Evolutionary conservation across 1,140 invertebrate species (phyloP).

Genomic region (Drosophila grimshawi): DNA sequence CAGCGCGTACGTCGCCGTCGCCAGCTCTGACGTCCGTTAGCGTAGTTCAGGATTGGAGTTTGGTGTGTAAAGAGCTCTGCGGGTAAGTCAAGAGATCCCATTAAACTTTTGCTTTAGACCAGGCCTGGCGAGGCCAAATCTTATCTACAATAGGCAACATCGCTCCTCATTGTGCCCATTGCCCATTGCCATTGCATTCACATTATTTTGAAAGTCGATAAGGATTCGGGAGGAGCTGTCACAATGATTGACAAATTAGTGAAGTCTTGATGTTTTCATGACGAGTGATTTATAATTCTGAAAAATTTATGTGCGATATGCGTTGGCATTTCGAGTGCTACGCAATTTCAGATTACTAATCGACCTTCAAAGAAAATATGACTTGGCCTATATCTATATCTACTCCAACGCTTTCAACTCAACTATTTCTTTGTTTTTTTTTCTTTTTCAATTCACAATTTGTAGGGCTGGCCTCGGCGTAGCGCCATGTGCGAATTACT

Average conservation of each 20-base stretch:
- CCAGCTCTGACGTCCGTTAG: constrained; percentile 58
- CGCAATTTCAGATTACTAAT: constrained; percentile 12
- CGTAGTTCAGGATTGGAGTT: constrained; percentile 84
- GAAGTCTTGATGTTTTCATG: constrained; percentile 5
- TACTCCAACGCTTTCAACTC: constrained; percentile 16
- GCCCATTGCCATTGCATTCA: background rate
- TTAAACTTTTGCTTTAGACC: constrained; percentile 18
- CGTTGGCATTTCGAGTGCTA: constrained; percentile 50
- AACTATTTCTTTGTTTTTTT: constrained; percentile 5
- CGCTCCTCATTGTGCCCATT: background rate
- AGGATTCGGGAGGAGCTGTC: constrained; percentile 34
- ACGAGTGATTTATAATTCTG: constrained; percentile 31
- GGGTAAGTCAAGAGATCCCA: constrained; percentile 72
- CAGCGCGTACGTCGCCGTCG: constrained; percentile 33
- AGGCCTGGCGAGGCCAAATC: constrained; percentile 18
- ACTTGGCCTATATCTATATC: constrained; percentile 23
- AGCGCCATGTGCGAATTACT: constrained; percentile 55
- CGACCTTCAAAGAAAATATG: background rate
- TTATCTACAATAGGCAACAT: constrained; percentile 15
- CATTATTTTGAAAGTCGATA: constrained; percentile 17
- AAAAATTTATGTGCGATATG: constrained; percentile 30
- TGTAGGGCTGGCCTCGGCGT: constrained; percentile 80
- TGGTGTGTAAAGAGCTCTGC: constrained; percentile 84
- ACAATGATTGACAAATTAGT: constrained; percentile 41
- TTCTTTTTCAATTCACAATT: constrained; percentile 1